phyloP scores from a whole-genome alignment of 2,888 invertebrate genomes.

The Cryptocheilus praepositus region DNA sequence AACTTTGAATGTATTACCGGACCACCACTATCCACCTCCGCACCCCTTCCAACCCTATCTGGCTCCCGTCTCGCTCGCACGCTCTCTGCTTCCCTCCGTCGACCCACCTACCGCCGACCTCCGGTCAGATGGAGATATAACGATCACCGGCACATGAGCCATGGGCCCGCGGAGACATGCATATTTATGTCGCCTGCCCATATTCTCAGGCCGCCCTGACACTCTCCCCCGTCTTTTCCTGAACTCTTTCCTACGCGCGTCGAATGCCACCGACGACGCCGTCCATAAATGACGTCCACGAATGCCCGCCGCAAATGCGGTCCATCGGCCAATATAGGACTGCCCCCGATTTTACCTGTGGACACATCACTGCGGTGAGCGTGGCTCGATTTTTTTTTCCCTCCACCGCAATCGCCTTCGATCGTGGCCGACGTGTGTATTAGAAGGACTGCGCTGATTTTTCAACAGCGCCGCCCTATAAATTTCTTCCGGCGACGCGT shows the following conservation, averaged over 20 bases:
- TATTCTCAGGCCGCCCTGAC: slow-evolving; percentile 47
- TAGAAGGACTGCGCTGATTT: no score
- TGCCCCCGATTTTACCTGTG: slow-evolving; percentile 10
- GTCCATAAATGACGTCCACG: slow-evolving; percentile 1
- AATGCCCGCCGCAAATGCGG: slow-evolving; percentile 14
- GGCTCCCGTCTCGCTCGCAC: slow-evolving; percentile 37
- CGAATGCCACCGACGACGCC: background rate
- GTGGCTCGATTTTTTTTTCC: no score
- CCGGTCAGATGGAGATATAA: slow-evolving; percentile 73
- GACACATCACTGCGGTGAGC: background rate
- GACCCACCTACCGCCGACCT: slow-evolving; percentile 46
- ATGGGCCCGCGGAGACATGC: slow-evolving; percentile 66
- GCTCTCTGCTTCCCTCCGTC: slow-evolving; percentile 32
- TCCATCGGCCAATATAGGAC: background rate
- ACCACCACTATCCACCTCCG: slow-evolving; percentile 57
- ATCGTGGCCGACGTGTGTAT: no score
- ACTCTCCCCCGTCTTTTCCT: slow-evolving; percentile 38
- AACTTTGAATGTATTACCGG: slow-evolving; percentile 73
- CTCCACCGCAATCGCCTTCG: no score
- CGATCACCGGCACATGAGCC: slow-evolving; percentile 70
- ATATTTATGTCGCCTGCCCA: slow-evolving; percentile 64
- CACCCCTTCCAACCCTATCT: slow-evolving; percentile 18
- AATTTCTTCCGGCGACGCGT: slow-evolving; percentile 17
- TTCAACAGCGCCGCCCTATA: slow-evolving; percentile 3
- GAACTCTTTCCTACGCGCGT: slow-evolving; percentile 27